phyloP scores from a whole-genome alignment of 2,113 vertebrate genomes.

The Siniperca chuatsi region DNA sequence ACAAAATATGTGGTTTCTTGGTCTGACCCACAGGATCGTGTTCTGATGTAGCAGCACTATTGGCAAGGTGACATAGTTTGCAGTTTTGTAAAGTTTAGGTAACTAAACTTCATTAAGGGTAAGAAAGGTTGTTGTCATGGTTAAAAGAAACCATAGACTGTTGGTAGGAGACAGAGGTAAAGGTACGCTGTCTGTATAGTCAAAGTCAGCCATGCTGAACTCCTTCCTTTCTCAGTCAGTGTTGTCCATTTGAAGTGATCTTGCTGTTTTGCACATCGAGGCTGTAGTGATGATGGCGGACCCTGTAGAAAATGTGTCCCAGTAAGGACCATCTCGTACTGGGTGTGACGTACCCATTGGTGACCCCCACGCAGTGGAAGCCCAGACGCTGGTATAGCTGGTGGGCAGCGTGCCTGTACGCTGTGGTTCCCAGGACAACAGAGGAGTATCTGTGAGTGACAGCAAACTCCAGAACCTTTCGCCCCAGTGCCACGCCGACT shows the following conservation, averaged over 20 bases:
- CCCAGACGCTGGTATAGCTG: slow-evolving; percentile 89
- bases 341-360: slow-evolving; percentile 84
- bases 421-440: slow-evolving; percentile 88
- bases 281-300: slow-evolving; percentile 89
- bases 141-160: not conserved
- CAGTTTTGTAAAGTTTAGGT: not conserved
- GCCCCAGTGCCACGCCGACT: slow-evolving; percentile 87
- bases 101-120: not conserved
- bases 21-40: not conserved
- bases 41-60: too few relatives aligned
- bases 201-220: too few relatives aligned
- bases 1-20: not conserved
- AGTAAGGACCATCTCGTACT: slow-evolving; percentile 85
- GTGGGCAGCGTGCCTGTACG: slow-evolving; percentile 87
- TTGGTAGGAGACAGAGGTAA: not conserved
- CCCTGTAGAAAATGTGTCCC: slow-evolving; percentile 90
- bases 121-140: not conserved
- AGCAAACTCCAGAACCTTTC: slow-evolving; percentile 89
- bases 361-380: slow-evolving; percentile 87
- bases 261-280: slow-evolving; percentile 61
- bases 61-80: too few relatives aligned
- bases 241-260: not conserved
- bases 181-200: too few relatives aligned
- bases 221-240: not conserved
- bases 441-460: slow-evolving; percentile 84